Conservation (phyloP, 2,113 vertebrate genomes). For the Trichechus manatus region DNA sequence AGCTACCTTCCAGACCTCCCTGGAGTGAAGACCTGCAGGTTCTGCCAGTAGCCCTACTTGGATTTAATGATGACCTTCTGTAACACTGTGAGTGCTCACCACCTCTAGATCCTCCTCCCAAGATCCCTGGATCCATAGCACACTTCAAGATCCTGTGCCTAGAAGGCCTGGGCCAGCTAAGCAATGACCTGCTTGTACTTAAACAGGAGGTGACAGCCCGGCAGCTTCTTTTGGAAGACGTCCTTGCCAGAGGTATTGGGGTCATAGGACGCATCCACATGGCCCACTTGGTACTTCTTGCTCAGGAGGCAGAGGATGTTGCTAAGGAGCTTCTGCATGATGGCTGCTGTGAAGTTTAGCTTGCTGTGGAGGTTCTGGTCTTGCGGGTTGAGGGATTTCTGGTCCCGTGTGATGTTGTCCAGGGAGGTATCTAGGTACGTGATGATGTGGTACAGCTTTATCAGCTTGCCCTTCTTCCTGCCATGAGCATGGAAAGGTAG, state of each 20-base stretch:
- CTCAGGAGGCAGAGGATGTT: constrained; percentile 89
- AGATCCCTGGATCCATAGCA: background rate
- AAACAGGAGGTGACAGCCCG: constrained; percentile 88
- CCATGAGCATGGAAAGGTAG: constrained; percentile 83
- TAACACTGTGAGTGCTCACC: background rate
- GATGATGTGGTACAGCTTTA: constrained; percentile 87
- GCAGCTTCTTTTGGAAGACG: constrained; percentile 86
- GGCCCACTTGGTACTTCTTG: constrained; percentile 86
- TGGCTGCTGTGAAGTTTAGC: constrained; percentile 84
- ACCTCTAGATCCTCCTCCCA: background rate
- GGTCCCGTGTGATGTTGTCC: constrained; percentile 87
- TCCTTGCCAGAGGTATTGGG: constrained; percentile 79
- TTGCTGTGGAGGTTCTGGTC: constrained; percentile 79
- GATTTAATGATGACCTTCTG: background rate
- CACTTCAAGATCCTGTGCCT: background rate
- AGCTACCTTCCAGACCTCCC: background rate
- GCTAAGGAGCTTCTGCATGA: constrained; percentile 86
- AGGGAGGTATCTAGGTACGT: constrained; percentile 86
- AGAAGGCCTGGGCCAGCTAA: constrained; percentile 75
- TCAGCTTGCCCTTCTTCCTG: constrained; percentile 84
- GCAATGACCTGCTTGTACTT: constrained; percentile 87
- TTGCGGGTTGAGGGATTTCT: constrained; percentile 82
- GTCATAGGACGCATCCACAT: constrained; percentile 85
- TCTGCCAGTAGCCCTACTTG: constrained; percentile 28
- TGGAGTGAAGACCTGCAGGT: background rate